These are phyloP conservation scores for Cryptophagus acutangulus DNA, from an alignment of 2,888 invertebrate genomes.

Conservation along the genomic window DNA sequence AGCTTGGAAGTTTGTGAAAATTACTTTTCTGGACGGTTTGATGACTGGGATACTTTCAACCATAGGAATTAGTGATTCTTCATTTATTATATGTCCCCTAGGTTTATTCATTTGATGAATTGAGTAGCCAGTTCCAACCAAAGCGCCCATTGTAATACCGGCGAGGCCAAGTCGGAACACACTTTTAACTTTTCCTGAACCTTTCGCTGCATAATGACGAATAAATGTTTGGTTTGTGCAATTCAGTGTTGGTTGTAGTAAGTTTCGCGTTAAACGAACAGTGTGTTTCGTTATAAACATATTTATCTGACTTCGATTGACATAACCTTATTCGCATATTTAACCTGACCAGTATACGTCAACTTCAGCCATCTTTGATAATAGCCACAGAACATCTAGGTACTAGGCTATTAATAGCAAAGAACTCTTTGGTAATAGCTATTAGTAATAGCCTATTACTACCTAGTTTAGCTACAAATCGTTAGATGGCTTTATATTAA, in stretches of 20 bases:
- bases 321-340: no score
- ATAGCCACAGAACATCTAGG: no score
- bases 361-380: no score
- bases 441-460: no score
- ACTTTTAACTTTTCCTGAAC: conserved; percentile 19
- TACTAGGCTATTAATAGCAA: no score
- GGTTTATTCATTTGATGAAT: conserved; percentile 46
- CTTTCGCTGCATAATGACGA: conserved; percentile 15
- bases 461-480: no score
- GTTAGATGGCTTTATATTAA: no score
- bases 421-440: no score
- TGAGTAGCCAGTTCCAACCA: conserved; percentile 51
- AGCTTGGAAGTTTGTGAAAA: conserved; percentile 9
- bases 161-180: conserved; percentile 42
- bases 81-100: conserved; percentile 47
- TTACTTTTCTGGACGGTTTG: conserved; percentile 50
- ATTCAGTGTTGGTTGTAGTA: neutral
- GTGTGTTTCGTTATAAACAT: no score
- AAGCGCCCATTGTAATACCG: conserved; percentile 46
- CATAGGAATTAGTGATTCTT: conserved; percentile 43
- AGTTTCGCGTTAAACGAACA: neutral
- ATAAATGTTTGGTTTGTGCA: neutral
- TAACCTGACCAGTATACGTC: no score
- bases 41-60: conserved; percentile 44
- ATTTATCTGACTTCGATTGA: no score